Base-by-base conservation (phyloP, 2,888 invertebrate species). In the Pollenia labialis region DNA sequence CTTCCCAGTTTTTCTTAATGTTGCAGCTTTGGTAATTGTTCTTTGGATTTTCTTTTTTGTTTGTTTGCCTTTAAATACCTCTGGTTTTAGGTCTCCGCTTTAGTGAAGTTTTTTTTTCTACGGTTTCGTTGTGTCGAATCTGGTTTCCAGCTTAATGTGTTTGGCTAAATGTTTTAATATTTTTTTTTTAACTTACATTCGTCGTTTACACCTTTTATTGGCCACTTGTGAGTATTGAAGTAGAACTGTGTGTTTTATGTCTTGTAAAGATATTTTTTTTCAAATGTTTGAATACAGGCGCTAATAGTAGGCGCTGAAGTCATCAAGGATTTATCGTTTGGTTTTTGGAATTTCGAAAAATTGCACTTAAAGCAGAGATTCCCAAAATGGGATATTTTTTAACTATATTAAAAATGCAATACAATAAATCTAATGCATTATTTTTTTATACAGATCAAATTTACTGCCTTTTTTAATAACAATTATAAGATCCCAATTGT, bases 171-270 rank as follows among this genome's bases (percentile, higher is more conserved):
- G 7, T 72, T 71, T 48, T 23, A 32, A 48, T 52, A 52, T 68
- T 82, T 74, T 40, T 76, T 71, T 62, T 44, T 12, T 68, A 81
- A 87, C 87, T 87, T 87, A 87, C 87, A 84, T 81, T 69, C 66
- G 52, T 66, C 68, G 76, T 69, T 58, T 52, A 81, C 76, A 79
- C 62, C 72, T 68, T 64, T 71, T 56, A 44, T 80, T 60, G 23
- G 46, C 64, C 71, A 54, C 60, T 77, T 23, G 71, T 46, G n/a
- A 58, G 54, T 66, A 23, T 69, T 62, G 18, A 42, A 54, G 74
- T 56, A 71, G 80, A 72, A 54, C 44, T 56, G 44, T 84, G 81
- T 81, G 54, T n/a, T 75, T 60, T 42, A 71, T 68, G 72, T 68
- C 62, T 81, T 68, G 75, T 76, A 72, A 60, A 82, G 16, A 62